Evolutionary conservation across 2,797 vertebrate genomes (phyloP).

Genomic region (Gouania willdenowi): DNA sequence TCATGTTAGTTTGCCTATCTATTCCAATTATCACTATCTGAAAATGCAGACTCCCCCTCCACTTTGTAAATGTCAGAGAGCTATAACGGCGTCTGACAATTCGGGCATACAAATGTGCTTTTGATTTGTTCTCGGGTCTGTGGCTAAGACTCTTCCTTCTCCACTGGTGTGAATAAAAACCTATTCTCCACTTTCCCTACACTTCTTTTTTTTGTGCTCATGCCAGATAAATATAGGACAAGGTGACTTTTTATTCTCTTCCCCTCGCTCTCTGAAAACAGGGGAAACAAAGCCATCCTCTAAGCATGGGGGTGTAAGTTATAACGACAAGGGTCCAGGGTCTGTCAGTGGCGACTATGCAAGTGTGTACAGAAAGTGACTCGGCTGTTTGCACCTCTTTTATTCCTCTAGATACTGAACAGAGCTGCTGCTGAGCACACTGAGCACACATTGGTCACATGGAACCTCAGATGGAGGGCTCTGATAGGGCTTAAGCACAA

Average conservation of each 20-base stretch:
- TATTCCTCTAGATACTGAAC: slow-evolving; percentile 55
- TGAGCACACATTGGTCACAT: slow-evolving; percentile 67
- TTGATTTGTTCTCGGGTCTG: slow-evolving; percentile 58
- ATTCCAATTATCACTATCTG: slow-evolving; percentile 67
- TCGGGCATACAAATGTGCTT: slow-evolving; percentile 68
- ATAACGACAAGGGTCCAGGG: slow-evolving; percentile 55
- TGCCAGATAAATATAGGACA: slow-evolving; percentile 70
- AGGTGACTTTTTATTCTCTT: slow-evolving; percentile 66
- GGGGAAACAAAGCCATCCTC: slow-evolving; percentile 40
- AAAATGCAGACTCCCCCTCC: slow-evolving; percentile 54
- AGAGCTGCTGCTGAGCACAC: slow-evolving; percentile 52
- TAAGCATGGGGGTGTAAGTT: slow-evolving; percentile 54
- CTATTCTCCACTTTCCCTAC: slow-evolving; percentile 43
- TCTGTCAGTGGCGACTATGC: slow-evolving; percentile 42
- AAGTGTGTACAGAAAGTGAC: slow-evolving; percentile 40
- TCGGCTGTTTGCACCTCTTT: slow-evolving; percentile 49
- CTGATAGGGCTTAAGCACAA: slow-evolving; percentile 71
- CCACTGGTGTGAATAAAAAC: slow-evolving; percentile 58
- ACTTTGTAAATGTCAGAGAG: slow-evolving; percentile 75
- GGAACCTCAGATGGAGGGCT: slow-evolving; percentile 74
- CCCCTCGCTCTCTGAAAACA: slow-evolving; percentile 33
- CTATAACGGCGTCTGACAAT: slow-evolving; percentile 67
- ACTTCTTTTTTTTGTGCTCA: slow-evolving; percentile 33
- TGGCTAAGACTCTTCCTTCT: slow-evolving; percentile 49
- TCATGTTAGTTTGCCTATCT: slow-evolving; percentile 71